These are phyloP conservation scores for Chromobotia macracanthus DNA, from an alignment of 2,797 vertebrate genomes.

Conservation along the genomic window DNA sequence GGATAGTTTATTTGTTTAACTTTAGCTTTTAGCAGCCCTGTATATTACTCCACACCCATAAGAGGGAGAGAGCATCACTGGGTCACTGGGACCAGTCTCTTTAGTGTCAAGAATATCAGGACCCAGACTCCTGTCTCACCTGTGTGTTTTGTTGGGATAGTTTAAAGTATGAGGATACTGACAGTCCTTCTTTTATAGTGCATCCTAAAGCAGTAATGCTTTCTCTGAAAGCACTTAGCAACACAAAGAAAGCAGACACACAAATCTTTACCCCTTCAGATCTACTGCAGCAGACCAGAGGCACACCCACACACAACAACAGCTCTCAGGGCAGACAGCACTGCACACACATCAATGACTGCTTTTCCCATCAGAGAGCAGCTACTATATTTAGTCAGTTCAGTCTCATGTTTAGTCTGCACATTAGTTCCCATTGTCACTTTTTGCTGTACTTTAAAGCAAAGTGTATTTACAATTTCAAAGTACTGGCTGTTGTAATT, in stretches of 20 bases:
- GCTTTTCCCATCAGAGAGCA: neutral
- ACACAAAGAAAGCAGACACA: conserved; percentile 6
- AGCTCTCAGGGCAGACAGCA: neutral
- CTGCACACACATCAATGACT: neutral
- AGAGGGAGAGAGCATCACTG: too few species aligned
- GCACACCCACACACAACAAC: conserved; percentile 9
- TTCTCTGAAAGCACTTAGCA: neutral
- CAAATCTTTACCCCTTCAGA: conserved; percentile 4
- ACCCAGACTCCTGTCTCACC: neutral
- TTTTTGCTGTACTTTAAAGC: neutral
- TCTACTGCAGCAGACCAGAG: neutral
- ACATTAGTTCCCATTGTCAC: neutral
- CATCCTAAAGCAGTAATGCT: neutral
- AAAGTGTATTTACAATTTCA: neutral
- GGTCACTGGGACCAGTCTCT: too few species aligned
- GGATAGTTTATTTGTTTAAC: conserved; percentile 53
- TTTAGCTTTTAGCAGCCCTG: conserved; percentile 46
- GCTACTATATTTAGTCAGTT: neutral
- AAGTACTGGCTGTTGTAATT: too few species aligned
- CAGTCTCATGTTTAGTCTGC: neutral
- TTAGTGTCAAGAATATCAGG: too few species aligned
- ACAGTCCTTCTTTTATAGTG: neutral
- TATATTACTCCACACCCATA: conserved; percentile 49
- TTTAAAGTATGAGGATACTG: neutral
- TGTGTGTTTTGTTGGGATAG: neutral